Conservation (phyloP, 2,888 invertebrate species). For the Chrysina gloriosa region DNA sequence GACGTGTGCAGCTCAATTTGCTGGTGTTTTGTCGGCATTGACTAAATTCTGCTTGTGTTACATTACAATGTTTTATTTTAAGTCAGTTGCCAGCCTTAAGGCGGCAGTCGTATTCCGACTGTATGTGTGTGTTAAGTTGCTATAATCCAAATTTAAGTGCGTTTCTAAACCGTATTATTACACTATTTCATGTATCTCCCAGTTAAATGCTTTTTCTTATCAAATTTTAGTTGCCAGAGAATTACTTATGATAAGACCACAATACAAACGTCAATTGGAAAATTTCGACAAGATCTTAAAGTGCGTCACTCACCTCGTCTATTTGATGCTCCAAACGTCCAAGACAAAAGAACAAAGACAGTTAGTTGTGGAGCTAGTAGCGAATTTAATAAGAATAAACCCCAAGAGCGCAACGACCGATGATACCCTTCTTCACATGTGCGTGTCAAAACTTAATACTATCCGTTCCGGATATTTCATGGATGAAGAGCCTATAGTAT, state of each 20-base stretch:
- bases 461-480: constrained; percentile 82
- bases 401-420: constrained; percentile 77
- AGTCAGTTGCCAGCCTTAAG: no score
- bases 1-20: no score
- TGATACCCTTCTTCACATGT: constrained; percentile 87
- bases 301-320: constrained; percentile 82
- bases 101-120: no score
- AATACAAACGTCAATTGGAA: constrained; percentile 82
- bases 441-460: constrained; percentile 81
- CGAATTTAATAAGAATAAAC: constrained; percentile 71
- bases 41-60: no score
- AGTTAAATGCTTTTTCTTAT: not conserved
- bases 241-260: constrained; percentile 72
- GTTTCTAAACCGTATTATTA: no score
- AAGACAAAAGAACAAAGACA: constrained; percentile 66
- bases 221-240: constrained; percentile 66
- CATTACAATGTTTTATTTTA: no score
- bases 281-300: constrained; percentile 84
- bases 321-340: constrained; percentile 74
- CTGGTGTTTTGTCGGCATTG: no score
- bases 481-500: constrained; percentile 71
- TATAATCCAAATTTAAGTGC: no score
- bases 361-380: constrained; percentile 66
- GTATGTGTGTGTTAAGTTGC: no score
- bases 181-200: no score